phyloP scores from a whole-genome alignment of 2,888 invertebrate species.

The Carcina quercana region DNA sequence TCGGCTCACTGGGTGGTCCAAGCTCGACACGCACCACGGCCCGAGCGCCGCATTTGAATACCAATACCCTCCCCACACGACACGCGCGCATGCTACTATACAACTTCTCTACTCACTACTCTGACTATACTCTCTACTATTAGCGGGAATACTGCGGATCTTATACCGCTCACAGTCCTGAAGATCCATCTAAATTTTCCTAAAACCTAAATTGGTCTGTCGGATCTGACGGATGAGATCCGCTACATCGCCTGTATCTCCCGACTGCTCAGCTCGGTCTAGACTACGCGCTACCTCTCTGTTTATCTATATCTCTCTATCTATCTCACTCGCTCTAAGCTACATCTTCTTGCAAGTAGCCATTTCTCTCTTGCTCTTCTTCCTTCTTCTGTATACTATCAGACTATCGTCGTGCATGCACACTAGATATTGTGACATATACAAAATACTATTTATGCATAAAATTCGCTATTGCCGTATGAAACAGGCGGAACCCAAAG shows the following conservation, averaged over 20 bases:
- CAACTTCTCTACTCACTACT: conserved; percentile 71
- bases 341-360: conserved; percentile 69
- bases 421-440: conserved; percentile 73
- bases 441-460: conserved; percentile 60
- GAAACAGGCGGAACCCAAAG: conserved; percentile 50
- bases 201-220: conserved; percentile 33
- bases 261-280: conserved; percentile 64
- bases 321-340: conserved; percentile 68
- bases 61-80: conserved; percentile 77
- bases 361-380: conserved; percentile 63
- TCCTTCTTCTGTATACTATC: conserved; percentile 69
- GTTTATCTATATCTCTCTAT: conserved; percentile 65
- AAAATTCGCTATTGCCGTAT: conserved; percentile 61
- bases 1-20: conserved; percentile 23
- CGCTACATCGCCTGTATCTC: conserved; percentile 57
- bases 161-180: conserved; percentile 50
- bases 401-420: conserved; percentile 71
- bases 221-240: conserved; percentile 57
- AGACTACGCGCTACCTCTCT: conserved; percentile 67
- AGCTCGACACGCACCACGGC: conserved; percentile 55
- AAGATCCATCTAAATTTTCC: conserved; percentile 52
- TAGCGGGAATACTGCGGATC: conserved; percentile 63
- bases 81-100: conserved; percentile 72
- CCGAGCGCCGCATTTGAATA: conserved; percentile 81
- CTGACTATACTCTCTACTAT: conserved; percentile 56